A percentile compares a stretch with the other conserved stretches of the same genome.
Evolutionary conservation across 2,113 vertebrate species (phyloP).

Genomic region (Phrynocephalus versicolor): DNA sequence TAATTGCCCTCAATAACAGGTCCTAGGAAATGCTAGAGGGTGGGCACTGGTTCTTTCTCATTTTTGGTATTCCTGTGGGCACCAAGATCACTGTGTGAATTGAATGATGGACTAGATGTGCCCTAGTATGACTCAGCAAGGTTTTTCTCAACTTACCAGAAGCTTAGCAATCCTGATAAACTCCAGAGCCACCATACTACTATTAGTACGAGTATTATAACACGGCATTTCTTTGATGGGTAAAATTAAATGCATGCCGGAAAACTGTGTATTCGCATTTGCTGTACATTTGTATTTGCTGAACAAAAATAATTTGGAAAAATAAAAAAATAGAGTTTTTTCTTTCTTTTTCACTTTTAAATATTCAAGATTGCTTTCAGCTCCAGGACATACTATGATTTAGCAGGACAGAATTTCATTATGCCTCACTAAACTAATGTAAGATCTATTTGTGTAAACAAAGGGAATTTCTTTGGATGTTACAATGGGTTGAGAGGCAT

Average conservation of each 20-base stretch:
- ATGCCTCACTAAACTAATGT: neutral
- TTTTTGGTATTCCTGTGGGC: neutral
- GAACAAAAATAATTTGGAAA: neutral
- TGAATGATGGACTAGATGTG: neutral
- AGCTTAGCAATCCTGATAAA: neutral
- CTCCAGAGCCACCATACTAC: neutral
- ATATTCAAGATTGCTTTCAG: neutral
- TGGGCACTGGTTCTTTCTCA: neutral
- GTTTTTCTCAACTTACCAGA: neutral
- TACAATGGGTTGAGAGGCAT: neutral
- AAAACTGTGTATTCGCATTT: neutral
- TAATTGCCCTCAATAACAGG: neutral
- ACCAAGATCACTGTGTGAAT: neutral
- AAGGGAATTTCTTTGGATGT: conserved; percentile 14
- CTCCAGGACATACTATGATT: conserved; percentile 2
- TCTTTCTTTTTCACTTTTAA: neutral
- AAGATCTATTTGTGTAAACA: neutral
- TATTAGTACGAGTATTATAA: neutral
- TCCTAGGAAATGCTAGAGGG: neutral
- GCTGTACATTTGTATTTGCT: neutral
- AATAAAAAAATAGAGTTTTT: neutral
- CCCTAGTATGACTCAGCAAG: neutral
- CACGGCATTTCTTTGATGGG: neutral
- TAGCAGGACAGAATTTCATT: neutral
- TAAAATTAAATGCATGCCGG: neutral